These are phyloP conservation scores for Kryptolebias ocellatus DNA, from an alignment of 2,797 vertebrate genomes.

Conservation along the genomic window DNA sequence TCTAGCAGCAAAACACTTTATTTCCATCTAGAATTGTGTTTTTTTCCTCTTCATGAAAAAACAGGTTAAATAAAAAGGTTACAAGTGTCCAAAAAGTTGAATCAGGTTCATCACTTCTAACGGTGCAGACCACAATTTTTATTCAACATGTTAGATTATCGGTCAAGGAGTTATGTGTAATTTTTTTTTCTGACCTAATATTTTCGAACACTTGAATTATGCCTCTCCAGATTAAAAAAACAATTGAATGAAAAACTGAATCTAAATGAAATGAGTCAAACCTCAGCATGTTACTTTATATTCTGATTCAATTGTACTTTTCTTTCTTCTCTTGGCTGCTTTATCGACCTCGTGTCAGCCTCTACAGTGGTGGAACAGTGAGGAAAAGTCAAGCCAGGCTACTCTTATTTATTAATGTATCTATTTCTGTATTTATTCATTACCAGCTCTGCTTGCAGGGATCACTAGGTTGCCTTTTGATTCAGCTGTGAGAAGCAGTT, in stretches of 20 bases:
- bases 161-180: slow-evolving; percentile 19
- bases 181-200: not conserved
- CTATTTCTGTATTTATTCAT: slow-evolving; percentile 81
- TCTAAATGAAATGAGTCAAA: not conserved
- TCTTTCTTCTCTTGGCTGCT: slow-evolving; percentile 51
- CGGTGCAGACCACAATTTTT: slow-evolving; percentile 28
- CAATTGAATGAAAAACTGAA: not conserved
- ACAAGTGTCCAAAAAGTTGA: not conserved
- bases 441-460: slow-evolving; percentile 55
- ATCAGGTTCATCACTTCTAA: slow-evolving; percentile 36
- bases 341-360: slow-evolving; percentile 71
- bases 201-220: not conserved
- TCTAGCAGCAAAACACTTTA: slow-evolving; percentile 40
- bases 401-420: slow-evolving; percentile 79
- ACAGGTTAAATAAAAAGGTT: slow-evolving; percentile 32
- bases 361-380: slow-evolving; percentile 61
- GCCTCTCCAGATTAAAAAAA: slow-evolving; percentile 9
- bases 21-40: slow-evolving; percentile 46
- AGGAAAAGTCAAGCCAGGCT: slow-evolving; percentile 57
- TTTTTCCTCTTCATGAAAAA: slow-evolving; percentile 29
- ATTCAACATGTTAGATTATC: slow-evolving; percentile 1
- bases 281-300: slow-evolving; percentile 28
- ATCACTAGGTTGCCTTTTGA: slow-evolving; percentile 54
- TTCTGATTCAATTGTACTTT: slow-evolving; percentile 61
- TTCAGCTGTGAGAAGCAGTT: slow-evolving; percentile 67